phyloP scores from a whole-genome alignment of 2,113 vertebrate species.

The Symphodus melops region DNA sequence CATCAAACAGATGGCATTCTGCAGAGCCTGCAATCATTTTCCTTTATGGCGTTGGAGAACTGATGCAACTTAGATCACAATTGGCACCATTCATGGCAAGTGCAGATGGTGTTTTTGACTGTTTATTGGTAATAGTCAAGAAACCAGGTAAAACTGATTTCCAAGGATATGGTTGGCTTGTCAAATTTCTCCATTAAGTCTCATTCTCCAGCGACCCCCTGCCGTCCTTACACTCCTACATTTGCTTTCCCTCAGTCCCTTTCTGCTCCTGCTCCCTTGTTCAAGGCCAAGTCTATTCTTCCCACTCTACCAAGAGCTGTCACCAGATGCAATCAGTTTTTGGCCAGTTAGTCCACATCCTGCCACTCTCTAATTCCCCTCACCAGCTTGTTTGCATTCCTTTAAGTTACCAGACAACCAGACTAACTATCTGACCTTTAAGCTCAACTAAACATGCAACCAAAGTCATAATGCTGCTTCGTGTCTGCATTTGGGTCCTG shows the following conservation, averaged over 20 bases:
- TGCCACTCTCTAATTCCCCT: not conserved
- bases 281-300: not conserved
- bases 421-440: not conserved
- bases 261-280: not conserved
- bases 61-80: constrained; percentile 37
- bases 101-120: constrained; percentile 62
- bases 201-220: not conserved
- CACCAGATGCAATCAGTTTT: not conserved
- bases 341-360: not conserved
- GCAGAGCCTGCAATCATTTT: constrained; percentile 62
- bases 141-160: constrained; percentile 51
- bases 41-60: constrained; percentile 50
- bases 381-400: not conserved
- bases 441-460: too few species aligned
- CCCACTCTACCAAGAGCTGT: not conserved
- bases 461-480: too few species aligned
- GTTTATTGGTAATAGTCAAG: constrained; percentile 38
- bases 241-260: not conserved
- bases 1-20: constrained; percentile 67
- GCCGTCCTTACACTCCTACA: not conserved
- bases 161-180: constrained; percentile 8
- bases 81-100: constrained; percentile 15
- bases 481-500: not conserved
- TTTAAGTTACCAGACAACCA: not conserved
- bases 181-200: not conserved